Evolutionary conservation across 2,888 invertebrate species (phyloP).

Genomic region (Aporophyla lueneburgensis): DNA sequence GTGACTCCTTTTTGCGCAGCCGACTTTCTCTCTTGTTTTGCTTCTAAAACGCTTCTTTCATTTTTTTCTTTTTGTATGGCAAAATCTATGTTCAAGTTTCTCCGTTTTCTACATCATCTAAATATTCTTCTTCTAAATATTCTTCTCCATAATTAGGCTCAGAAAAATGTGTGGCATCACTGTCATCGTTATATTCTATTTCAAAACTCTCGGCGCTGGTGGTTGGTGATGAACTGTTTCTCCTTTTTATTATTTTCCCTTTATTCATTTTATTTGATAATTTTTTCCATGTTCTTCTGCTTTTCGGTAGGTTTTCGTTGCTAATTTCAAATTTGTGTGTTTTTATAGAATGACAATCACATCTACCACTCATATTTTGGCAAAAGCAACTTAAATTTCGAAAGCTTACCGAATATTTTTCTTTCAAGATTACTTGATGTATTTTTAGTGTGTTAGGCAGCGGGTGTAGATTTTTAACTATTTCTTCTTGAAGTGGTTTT

Average conservation of each 20-base stretch:
- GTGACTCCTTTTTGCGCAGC: not conserved
- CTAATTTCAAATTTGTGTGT: constrained; percentile 25
- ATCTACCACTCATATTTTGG: constrained; percentile 18
- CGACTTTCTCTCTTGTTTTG: constrained; percentile 3
- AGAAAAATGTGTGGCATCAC: constrained; percentile 15
- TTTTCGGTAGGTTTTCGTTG: not conserved
- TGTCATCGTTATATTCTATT: constrained; percentile 8
- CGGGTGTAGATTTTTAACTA: constrained; percentile 19
- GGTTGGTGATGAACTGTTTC: not conserved
- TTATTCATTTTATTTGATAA: not conserved
- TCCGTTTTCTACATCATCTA: not conserved
- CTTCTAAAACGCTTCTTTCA: not conserved
- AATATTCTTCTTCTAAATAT: constrained; percentile 7
- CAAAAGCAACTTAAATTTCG: constrained; percentile 22
- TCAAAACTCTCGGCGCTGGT: constrained; percentile 3
- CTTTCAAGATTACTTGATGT: constrained; percentile 24
- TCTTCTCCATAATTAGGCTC: constrained; percentile 4
- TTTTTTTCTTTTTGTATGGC: not conserved
- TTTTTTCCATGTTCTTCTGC: not conserved
- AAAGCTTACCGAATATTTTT: constrained; percentile 9
- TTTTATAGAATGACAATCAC: constrained; percentile 26
- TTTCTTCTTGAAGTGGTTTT: constrained; percentile 6
- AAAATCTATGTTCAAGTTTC: not conserved
- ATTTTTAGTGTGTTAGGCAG: constrained; percentile 19
- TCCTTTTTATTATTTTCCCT: not conserved